phyloP scores from a whole-genome alignment of 1,140 invertebrate genomes.

The Marisa cornuarietis region DNA sequence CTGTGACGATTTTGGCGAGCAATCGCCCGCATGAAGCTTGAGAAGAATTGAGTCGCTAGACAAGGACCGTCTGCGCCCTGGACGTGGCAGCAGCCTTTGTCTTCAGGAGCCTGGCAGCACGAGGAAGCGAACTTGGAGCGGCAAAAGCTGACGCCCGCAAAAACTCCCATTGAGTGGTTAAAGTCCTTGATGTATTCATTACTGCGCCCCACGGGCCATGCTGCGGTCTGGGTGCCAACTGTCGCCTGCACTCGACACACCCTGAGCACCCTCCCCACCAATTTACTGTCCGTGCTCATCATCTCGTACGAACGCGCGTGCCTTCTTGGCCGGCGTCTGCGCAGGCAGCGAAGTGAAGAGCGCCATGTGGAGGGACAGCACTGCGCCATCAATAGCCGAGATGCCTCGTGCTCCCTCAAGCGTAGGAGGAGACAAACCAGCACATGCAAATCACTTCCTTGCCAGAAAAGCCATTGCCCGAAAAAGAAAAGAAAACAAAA shows the following conservation, averaged over 20 bases:
- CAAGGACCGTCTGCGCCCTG: not conserved
- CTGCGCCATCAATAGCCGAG: not conserved
- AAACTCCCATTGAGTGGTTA: not conserved
- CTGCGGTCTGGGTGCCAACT: slow-evolving; percentile 8
- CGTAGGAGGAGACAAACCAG: no score
- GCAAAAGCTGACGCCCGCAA: not conserved
- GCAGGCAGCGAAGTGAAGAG: not conserved
- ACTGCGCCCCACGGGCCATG: slow-evolving; percentile 1
- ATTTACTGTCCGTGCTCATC: not conserved
- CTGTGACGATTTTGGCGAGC: not conserved
- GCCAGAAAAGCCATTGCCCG: no score
- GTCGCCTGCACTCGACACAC: not conserved
- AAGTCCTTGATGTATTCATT: slow-evolving; percentile 11
- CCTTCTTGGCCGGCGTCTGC: not conserved
- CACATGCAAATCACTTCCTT: no score
- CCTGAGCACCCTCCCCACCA: not conserved
- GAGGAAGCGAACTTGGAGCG: not conserved
- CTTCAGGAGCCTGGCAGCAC: not conserved
- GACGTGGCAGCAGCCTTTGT: not conserved
- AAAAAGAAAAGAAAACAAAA: no score
- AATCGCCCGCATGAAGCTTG: not conserved
- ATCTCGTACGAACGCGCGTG: not conserved
- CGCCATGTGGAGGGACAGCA: not conserved
- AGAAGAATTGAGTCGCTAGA: not conserved
- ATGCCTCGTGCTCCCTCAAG: not conserved